phyloP scores from a whole-genome alignment of 1,140 invertebrate species.

The Pectinophora gossypiella region DNA sequence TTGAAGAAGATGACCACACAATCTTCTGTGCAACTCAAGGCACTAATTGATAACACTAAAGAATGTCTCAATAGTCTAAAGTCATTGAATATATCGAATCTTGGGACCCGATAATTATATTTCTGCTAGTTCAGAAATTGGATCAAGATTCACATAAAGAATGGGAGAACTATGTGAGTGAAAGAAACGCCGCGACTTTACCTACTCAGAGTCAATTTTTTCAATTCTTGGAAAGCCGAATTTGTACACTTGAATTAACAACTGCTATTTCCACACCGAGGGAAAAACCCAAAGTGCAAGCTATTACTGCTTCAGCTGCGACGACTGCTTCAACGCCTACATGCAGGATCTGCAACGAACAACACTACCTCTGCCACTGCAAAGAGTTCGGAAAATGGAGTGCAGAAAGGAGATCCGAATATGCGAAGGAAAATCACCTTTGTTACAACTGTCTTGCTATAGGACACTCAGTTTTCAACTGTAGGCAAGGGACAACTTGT shows the following conservation, averaged over 20 bases:
- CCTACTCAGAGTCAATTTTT: slow-evolving; percentile 13
- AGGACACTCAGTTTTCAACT: not conserved
- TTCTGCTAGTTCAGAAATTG: slow-evolving; percentile 1
- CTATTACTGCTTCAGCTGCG: slow-evolving; percentile 9
- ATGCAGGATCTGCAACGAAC: slow-evolving; percentile 15
- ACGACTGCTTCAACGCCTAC: slow-evolving; percentile 4
- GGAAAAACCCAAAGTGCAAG: slow-evolving; percentile 1
- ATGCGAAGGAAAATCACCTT: slow-evolving; percentile 15
- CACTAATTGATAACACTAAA: slow-evolving; percentile 9
- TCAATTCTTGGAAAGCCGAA: slow-evolving; percentile 20
- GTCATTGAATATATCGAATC: not conserved
- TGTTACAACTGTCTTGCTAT: slow-evolving; percentile 22
- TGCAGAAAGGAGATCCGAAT: slow-evolving; percentile 14
- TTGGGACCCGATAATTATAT: slow-evolving; percentile 1
- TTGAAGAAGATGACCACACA: slow-evolving; percentile 2
- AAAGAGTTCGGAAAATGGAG: slow-evolving; percentile 14
- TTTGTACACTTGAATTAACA: slow-evolving; percentile 22
- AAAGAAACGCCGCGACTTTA: not conserved
- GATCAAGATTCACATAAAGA: not conserved
- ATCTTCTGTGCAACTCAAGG: slow-evolving; percentile 6
- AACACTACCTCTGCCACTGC: slow-evolving; percentile 18
- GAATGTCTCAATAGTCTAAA: slow-evolving; percentile 12
- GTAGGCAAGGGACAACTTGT: not conserved
- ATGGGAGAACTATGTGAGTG: not conserved
- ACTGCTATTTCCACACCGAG: slow-evolving; percentile 2